Evolutionary conservation across 2,113 vertebrate species (phyloP), one percentile per base, ranked within the genome.

Genomic region (Seriola aureovittata): DNA sequence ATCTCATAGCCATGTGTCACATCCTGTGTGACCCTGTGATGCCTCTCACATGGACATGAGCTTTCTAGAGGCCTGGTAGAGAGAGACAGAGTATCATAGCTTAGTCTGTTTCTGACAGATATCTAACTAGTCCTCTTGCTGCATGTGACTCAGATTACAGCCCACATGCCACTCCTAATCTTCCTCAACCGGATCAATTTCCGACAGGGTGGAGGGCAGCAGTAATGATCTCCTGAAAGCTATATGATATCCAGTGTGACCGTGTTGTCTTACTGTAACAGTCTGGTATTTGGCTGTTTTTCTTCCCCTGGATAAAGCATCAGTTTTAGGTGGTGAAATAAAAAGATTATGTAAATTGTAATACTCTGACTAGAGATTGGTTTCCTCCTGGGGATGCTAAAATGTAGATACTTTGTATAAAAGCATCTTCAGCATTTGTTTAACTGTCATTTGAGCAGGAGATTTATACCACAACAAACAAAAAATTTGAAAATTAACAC

Each of bases 61-160:
- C 59, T 32, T 29, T 38, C 59, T 60, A 29, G 29, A 29, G 29
- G 29, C 29, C 29, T 46, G 32, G 32, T 10, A 21, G 48, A 48
- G 34, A 85, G 65, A 77, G 59, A 54, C 75, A 50, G 44, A 42
- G 60, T 77, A 66, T 80, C 34, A 48, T 78, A 71, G 75, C 57
- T 68, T 32, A 48, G 77, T 19, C 75, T 70, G 66, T 81, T 75
- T 86, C 81, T 86, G 80, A 71, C 84, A 85, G 84, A 75, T 88
- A 87, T 83, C 55, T 36, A 66, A 84, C 80, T 80, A 76, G 79
- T 89, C 85, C 46, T 89, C 84, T 44, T 29, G 67, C 82, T 77
- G 75, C 92, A 92, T 92, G 91, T 92, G 93, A 93, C 85, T 89
- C 89, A 80, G 91, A 92, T 95, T 94, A 93, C 89, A 89, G 84